phyloP scores from a whole-genome alignment of 2,113 vertebrate species.

The Ginglymostoma cirratum region DNA sequence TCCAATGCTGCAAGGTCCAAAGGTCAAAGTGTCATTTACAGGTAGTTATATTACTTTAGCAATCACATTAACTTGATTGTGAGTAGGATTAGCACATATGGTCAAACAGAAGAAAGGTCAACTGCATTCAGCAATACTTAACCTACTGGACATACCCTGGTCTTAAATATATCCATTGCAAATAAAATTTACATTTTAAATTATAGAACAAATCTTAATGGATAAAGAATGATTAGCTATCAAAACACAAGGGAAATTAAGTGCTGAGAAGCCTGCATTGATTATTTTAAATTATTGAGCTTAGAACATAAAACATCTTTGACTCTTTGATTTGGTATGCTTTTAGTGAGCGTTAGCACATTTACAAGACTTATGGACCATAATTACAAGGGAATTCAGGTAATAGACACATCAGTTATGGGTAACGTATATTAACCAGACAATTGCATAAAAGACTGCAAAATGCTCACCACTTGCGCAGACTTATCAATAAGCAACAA shows the following conservation, averaged over 20 bases:
- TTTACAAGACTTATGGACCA: slow-evolving; percentile 99
- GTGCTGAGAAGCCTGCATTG: slow-evolving; percentile 98
- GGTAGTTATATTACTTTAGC: slow-evolving; percentile 94
- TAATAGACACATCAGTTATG: slow-evolving; percentile 99
- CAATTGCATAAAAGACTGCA: slow-evolving; percentile 95
- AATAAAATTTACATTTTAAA: slow-evolving; percentile 98
- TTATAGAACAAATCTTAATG: slow-evolving; percentile 99
- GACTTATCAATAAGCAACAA: slow-evolving; percentile 34
- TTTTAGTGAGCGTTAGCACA: slow-evolving; percentile 99
- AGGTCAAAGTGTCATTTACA: slow-evolving; percentile 83
- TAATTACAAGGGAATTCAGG: slow-evolving; percentile 99
- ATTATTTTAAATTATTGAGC: slow-evolving; percentile 99
- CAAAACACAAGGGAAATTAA: slow-evolving; percentile 99
- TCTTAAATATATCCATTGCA: slow-evolving; percentile 81
- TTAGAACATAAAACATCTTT: slow-evolving; percentile 46
- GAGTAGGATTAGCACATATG: slow-evolving; percentile 99
- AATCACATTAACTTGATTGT: slow-evolving; percentile 98
- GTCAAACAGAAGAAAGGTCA: slow-evolving; percentile 92
- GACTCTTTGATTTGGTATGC: no score
- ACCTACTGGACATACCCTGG: slow-evolving; percentile 88
- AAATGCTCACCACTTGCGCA: slow-evolving; percentile 41
- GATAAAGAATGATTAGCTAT: slow-evolving; percentile 98
- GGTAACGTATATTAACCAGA: slow-evolving; percentile 93
- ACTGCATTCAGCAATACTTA: slow-evolving; percentile 86
- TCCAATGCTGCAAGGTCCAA: slow-evolving; percentile 72